Conservation (phyloP, 2,113 vertebrate species). For the Trichechus manatus region DNA sequence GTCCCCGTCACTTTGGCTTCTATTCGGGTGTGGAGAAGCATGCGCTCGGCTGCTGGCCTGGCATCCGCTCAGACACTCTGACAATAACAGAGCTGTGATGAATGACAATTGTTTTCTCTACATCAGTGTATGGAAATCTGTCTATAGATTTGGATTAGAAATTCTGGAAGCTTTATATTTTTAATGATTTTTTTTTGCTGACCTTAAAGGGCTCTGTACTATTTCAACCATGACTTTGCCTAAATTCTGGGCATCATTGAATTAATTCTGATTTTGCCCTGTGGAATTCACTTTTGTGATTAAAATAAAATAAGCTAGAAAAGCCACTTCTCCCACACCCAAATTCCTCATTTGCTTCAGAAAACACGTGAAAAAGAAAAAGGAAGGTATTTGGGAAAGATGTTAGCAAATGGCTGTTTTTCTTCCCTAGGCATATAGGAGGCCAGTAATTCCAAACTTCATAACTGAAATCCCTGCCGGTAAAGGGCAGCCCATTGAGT, state of each 20-base stretch:
- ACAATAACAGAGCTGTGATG: slow-evolving; percentile 47
- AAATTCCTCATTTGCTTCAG: neutral
- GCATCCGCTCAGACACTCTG: slow-evolving; percentile 50
- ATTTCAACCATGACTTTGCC: slow-evolving; percentile 35
- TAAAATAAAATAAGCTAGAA: neutral
- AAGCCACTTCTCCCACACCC: neutral
- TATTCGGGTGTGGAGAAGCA: neutral
- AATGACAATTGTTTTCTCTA: slow-evolving; percentile 68
- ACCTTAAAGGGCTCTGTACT: slow-evolving; percentile 58
- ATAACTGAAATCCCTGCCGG: neutral
- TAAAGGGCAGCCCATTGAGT: neutral
- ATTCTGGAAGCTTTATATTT: slow-evolving; percentile 74
- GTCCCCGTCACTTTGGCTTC: slow-evolving; percentile 22
- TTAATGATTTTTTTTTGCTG: slow-evolving; percentile 47
- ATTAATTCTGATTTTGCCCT: neutral
- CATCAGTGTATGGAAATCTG: slow-evolving; percentile 70
- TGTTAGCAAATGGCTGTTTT: neutral
- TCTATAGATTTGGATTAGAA: slow-evolving; percentile 72
- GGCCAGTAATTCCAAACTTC: neutral
- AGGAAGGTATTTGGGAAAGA: neutral
- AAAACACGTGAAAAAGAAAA: neutral
- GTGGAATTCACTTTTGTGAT: neutral
- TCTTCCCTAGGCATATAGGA: neutral
- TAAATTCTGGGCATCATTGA: neutral
- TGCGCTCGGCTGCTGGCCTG: neutral